Conservation (phyloP, 2,797 vertebrate species). For the Galago senegalensis region DNA sequence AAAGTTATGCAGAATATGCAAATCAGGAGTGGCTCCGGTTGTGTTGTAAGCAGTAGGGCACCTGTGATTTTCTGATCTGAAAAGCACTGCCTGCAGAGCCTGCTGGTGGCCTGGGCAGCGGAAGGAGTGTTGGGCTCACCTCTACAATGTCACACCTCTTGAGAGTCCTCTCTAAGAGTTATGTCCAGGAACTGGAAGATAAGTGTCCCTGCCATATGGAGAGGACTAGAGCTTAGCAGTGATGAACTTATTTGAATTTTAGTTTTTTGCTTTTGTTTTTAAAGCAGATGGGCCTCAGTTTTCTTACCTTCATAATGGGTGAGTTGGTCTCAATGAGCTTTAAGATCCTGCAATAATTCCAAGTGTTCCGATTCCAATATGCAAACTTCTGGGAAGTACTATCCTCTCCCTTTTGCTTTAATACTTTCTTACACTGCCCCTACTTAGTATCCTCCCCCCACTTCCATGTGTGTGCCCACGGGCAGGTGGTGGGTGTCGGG, state of each 20-base stretch:
- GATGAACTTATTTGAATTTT: background rate
- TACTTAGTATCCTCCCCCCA: rapidly evolving
- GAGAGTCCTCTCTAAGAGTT: background rate
- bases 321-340: background rate
- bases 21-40: constrained; percentile 49
- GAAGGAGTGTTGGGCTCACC: background rate
- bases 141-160: background rate
- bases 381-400: background rate
- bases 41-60: background rate
- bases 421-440: background rate
- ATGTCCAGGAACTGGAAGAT: background rate
- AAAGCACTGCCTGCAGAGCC: background rate
- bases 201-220: background rate
- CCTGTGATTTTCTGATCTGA: constrained; percentile 36
- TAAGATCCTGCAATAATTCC: background rate
- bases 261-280: constrained; percentile 4
- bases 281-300: background rate
- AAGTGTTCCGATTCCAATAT: background rate
- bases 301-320: background rate
- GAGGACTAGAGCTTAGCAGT: background rate
- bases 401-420: background rate
- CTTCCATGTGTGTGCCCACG: background rate
- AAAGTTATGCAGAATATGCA: constrained; percentile 83
- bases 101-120: background rate
- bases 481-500: rapidly evolving